Evolutionary conservation across 2,888 invertebrate species (phyloP), one percentile per base, ranked within the genome.

Genomic region (Caradrina clavipalpis): DNA sequence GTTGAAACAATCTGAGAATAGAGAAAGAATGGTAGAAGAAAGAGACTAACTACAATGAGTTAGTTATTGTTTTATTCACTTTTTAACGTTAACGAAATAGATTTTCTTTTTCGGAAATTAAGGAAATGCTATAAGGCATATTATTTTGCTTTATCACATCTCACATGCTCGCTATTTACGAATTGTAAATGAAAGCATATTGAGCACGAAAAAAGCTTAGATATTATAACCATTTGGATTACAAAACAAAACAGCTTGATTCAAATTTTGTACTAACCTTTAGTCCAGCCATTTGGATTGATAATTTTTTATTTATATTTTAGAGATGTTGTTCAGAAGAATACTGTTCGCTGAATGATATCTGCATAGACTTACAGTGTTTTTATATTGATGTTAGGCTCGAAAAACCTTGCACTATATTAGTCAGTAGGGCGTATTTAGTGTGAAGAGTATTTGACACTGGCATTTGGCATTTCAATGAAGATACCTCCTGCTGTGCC

Each of bases 361-460:
- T 81, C 70, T 78, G 60, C 74, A 69, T 64, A 78, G 67, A 72
- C 64, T 78, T 74, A 65, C 82, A 80, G 83, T 86, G 87, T 87
- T 90, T 90, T 90, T 91, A 91, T 91, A 91, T 88, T 77, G 79
- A 79, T 82, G 80, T 60, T 71, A 81, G 86, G 87, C 87, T 86
- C 79, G 79, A 85, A 68, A 62, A 76, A 87, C 87, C 88, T 89
- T 89, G 86, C 79, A 73, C 81, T 80, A 81, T 75, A 87, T 83
- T 76, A 78, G 67, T 76, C 74, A 31, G 31, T 4, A 79, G 77
- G 83, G 83, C 81, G 82, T 85, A 78, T 78, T 76, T 51, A 67
- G 69, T 78, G 59, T 78, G 71, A 83, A 83, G 80, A 81, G 73
- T 51, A 31, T 80, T 71, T 70, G 63, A 72, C 74, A 75, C 70